These are phyloP conservation scores for Sceliomorpha sp. DNA, from an alignment of 2,888 invertebrate genomes.

Conservation along the genomic window DNA sequence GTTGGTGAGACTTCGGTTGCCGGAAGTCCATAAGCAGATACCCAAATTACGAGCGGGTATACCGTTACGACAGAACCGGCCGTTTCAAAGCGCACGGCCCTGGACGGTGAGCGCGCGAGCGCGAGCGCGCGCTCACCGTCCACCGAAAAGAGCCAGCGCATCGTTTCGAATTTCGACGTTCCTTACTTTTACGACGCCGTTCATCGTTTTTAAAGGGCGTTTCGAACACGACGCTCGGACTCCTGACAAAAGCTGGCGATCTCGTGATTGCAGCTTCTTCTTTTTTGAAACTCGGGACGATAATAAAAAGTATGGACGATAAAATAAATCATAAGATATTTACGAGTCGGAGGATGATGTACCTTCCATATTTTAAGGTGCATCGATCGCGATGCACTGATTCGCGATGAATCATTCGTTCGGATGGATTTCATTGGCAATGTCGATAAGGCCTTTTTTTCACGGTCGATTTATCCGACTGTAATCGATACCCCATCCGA, in stretches of 20 bases:
- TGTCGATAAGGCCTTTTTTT: no score
- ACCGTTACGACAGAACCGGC: constrained; percentile 69
- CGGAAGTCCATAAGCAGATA: constrained; percentile 66
- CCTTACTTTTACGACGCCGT: constrained; percentile 61
- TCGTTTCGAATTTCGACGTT: constrained; percentile 61
- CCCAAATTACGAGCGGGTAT: constrained; percentile 70
- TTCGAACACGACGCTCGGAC: constrained; percentile 21
- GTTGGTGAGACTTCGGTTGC: constrained; percentile 45
- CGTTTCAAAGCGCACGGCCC: constrained; percentile 49
- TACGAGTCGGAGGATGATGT: no score
- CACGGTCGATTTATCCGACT: no score
- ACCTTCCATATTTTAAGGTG: no score
- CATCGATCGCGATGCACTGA: no score
- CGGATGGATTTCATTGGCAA: no score
- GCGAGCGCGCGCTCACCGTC: no score
- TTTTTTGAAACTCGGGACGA: constrained; percentile 24
- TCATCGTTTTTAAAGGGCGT: constrained; percentile 56
- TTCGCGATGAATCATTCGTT: not conserved
- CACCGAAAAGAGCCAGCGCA: constrained; percentile 16
- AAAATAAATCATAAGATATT: constrained; percentile 32
- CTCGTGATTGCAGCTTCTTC: constrained; percentile 49
- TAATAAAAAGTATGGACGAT: no score
- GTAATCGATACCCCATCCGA: no score
- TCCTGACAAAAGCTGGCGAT: constrained; percentile 6
- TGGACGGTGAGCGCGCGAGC: constrained; percentile 36